Conservation (phyloP, 2,888 invertebrate genomes). For the Rhogogaster chlorosoma region DNA sequence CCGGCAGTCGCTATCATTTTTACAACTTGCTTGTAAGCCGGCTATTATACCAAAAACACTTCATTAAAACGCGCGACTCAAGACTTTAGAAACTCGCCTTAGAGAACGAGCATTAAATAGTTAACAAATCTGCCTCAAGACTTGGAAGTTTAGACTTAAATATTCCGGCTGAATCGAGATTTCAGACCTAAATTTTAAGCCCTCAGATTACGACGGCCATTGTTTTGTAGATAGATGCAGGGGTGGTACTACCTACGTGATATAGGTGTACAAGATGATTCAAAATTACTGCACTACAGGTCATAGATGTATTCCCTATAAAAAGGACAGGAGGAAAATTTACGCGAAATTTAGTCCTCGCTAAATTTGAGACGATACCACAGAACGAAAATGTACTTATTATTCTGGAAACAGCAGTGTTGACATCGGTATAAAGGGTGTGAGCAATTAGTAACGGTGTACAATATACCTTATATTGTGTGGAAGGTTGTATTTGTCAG, state of each 20-base stretch:
- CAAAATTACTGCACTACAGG: no score
- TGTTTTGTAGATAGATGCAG: neutral
- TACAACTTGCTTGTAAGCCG: constrained; percentile 5
- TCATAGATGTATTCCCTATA: no score
- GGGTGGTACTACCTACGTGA: neutral
- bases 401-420: constrained; percentile 1
- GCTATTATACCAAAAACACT: constrained; percentile 16
- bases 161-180: constrained; percentile 6
- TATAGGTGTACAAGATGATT: no score
- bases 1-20: neutral
- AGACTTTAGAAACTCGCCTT: constrained; percentile 25
- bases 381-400: neutral
- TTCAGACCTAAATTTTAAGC: constrained; percentile 7
- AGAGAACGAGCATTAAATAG: constrained; percentile 25
- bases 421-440: neutral
- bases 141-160: constrained; percentile 1
- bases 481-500: neutral
- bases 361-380: neutral
- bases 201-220: constrained; percentile 1
- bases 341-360: neutral
- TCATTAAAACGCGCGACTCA: constrained; percentile 19
- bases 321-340: neutral
- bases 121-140: constrained; percentile 32
- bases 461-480: neutral
- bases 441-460: constrained; percentile 17